Evolutionary conservation across 2,888 invertebrate species (phyloP).

Genomic region (Agrotis exclamationis): DNA sequence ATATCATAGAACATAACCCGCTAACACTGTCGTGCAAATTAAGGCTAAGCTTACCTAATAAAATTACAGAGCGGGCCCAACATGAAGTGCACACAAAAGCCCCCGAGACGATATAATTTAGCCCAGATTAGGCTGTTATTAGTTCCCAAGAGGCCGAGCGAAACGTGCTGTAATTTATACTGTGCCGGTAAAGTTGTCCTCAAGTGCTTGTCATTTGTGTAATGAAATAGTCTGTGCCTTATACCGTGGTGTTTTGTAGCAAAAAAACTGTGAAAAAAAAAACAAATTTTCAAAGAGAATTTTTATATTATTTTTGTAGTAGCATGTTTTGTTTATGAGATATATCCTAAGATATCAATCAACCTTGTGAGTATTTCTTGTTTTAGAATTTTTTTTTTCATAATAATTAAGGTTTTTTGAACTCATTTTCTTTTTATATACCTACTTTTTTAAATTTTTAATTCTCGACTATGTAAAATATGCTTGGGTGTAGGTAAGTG

Average conservation of each 20-base stretch:
- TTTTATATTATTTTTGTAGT: too few relatives aligned
- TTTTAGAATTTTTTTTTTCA: too few relatives aligned
- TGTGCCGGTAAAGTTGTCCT: slow-evolving; percentile 8
- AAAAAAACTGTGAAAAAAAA: neutral
- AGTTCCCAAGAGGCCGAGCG: slow-evolving; percentile 17
- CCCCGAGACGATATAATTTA: slow-evolving; percentile 44
- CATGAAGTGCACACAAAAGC: slow-evolving; percentile 43
- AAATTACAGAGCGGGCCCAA: slow-evolving; percentile 45
- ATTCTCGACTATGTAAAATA: too few relatives aligned
- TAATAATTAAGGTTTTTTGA: too few relatives aligned
- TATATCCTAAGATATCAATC: too few relatives aligned
- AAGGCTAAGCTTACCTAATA: slow-evolving; percentile 23
- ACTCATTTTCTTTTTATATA: too few relatives aligned
- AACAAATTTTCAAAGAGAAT: neutral
- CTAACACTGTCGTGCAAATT: slow-evolving; percentile 31
- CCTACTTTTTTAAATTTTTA: too few relatives aligned
- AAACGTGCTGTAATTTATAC: slow-evolving; percentile 32
- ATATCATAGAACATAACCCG: neutral
- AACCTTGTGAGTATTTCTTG: too few relatives aligned
- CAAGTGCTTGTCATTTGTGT: slow-evolving; percentile 21
- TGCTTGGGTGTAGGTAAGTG: too few relatives aligned
- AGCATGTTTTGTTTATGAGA: too few relatives aligned
- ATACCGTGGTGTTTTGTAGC: neutral
- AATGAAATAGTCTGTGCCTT: slow-evolving; percentile 6
- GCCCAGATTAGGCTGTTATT: slow-evolving; percentile 35